A percentile compares a stretch with the other conserved stretches of the same genome.
phyloP scores from a whole-genome alignment of 2,888 invertebrate species.

The Zygogramma bicolorata region DNA sequence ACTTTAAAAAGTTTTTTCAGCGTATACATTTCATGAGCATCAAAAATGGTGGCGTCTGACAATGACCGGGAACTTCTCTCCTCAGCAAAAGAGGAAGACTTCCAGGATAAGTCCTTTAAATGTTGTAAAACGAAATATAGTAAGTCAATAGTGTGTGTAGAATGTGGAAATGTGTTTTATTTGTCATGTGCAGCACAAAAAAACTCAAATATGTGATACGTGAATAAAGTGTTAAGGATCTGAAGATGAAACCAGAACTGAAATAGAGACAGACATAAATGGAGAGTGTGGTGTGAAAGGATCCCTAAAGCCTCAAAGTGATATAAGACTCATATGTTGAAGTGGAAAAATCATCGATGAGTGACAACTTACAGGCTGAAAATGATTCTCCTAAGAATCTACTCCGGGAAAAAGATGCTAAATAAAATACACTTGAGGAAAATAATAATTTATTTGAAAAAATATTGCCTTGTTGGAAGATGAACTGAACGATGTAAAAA shows the following conservation, averaged over 20 bases:
- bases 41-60: not conserved
- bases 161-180: constrained; percentile 7
- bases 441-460: not conserved
- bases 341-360: not conserved
- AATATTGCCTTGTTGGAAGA: not conserved
- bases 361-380: not conserved
- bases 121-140: not conserved
- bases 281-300: too few relatives aligned
- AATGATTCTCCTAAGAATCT: not conserved
- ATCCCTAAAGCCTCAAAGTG: too few relatives aligned
- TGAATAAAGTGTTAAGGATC: not conserved
- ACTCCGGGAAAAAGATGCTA: not conserved
- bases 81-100: not conserved
- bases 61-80: not conserved
- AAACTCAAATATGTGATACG: constrained; percentile 4
- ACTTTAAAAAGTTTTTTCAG: too few relatives aligned
- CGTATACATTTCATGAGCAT: too few relatives aligned
- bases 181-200: not conserved
- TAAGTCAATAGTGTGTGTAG: not conserved
- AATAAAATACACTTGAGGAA: not conserved
- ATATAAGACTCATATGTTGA: too few relatives aligned
- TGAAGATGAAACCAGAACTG: too few relatives aligned
- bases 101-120: not conserved
- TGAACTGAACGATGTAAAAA: not conserved
- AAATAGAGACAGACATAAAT: too few relatives aligned